Evolutionary conservation across 2,888 invertebrate genomes (phyloP).

Genomic region (Drosophila monieri): DNA sequence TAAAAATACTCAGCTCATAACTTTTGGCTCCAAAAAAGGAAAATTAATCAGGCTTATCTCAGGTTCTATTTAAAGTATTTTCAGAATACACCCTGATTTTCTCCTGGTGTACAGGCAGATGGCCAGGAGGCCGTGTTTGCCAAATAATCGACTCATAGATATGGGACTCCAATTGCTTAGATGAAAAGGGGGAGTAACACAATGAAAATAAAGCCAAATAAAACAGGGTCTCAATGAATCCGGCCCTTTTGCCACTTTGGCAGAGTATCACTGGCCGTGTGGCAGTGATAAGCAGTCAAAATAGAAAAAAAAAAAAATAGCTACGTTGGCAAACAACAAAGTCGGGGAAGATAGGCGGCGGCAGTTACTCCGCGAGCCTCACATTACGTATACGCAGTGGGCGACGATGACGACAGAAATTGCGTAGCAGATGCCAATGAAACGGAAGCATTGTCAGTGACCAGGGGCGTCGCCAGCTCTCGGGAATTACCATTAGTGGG

Average conservation of each 20-base stretch:
- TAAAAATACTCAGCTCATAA: no score
- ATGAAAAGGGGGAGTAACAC: constrained; percentile 36
- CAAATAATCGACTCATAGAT: constrained; percentile 68
- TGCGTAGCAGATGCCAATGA: constrained; percentile 65
- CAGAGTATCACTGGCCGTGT: constrained; percentile 38
- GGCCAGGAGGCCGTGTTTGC: constrained; percentile 15
- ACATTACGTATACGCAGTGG: constrained; percentile 72
- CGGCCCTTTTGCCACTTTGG: constrained; percentile 8
- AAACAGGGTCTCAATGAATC: constrained; percentile 50
- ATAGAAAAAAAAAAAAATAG: constrained; percentile 30
- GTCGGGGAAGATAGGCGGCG: constrained; percentile 20
- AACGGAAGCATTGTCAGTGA: constrained; percentile 63
- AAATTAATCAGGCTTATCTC: no score
- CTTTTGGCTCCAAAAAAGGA: no score
- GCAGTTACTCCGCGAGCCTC: constrained; percentile 2
- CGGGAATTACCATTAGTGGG: constrained; percentile 27
- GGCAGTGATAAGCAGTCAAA: constrained; percentile 40
- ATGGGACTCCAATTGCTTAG: constrained; percentile 50
- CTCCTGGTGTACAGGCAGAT: not conserved
- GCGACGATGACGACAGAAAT: constrained; percentile 51
- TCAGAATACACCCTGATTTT: not conserved
- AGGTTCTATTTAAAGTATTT: no score
- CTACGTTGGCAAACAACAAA: constrained; percentile 66
- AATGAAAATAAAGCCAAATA: constrained; percentile 51
- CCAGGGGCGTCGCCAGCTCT: constrained; percentile 44